Evolutionary conservation across 2,797 vertebrate species (phyloP), one percentile per base, ranked within the genome.

Genomic region (Cryptoblepharus egeriae): DNA sequence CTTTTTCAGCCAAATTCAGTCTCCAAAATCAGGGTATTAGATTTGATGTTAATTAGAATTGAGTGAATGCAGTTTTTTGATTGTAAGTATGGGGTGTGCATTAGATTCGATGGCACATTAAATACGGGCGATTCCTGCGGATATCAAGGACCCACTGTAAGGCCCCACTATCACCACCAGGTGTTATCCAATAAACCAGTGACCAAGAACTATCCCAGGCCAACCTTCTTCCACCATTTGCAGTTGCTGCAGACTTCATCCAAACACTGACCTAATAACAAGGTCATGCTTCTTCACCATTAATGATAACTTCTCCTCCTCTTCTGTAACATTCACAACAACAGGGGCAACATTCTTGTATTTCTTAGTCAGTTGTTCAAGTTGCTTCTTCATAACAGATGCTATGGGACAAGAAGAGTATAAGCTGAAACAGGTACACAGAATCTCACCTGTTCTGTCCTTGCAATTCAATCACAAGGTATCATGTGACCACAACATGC

Each of bases 241-340:
- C n/a, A 58, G 8, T 7, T 24, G 20, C 55, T 15, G 3, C 60
- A 64, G 18, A 30, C 39, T 49, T 77, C 77, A 30, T 63, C 55
- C 63, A 37, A 87, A 90, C 83, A 90, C 89, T 88, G 87, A 97
- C 99, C 99, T 99, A 96, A 99, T 97, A 86, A 99, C 97, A 88
- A 99, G 88, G 87, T 99, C 89, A 0, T 99, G 98, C 16, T 96
- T 96, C 91, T 97, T 97, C 90, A 99, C 88, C 93, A 99, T 92
- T 24, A 95, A 96, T 61, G 95, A 93, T 15, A 99, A 88, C 86
- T 96, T 96, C 45, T 96, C 94, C 35, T 98, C 96, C 0, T 98
- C 93, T 85, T 96, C 97, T 81, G 95, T 89, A 77, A 96, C 93
- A 49, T 98, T 96, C 93, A 98, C 73, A 87, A 93, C 95, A 82